Evolutionary conservation across 2,113 vertebrate species (phyloP).

Genomic region (Dasyornis broadbenti): DNA sequence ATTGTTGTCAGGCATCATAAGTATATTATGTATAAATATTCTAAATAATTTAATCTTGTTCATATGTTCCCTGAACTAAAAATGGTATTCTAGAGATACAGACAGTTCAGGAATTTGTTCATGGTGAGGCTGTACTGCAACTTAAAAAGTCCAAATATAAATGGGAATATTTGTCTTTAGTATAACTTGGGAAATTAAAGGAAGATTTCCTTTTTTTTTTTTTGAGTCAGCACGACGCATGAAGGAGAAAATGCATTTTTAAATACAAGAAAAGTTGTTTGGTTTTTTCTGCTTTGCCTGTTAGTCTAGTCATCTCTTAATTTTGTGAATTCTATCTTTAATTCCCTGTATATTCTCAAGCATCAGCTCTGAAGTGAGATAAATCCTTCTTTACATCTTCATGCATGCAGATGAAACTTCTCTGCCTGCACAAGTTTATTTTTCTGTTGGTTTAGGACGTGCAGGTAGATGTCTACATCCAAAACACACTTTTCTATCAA

Average conservation of each 20-base stretch:
- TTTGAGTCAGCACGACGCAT: rapidly evolving
- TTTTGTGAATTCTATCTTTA: background rate
- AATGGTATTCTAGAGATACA: background rate
- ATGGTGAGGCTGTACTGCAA: background rate
- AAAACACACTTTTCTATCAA: constrained; percentile 62
- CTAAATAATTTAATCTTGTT: background rate
- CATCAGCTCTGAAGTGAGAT: background rate
- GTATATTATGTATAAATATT: background rate
- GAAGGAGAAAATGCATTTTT: background rate
- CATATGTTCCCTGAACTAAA: background rate
- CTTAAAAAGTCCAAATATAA: background rate
- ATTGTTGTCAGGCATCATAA: background rate
- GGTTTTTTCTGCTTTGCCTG: background rate
- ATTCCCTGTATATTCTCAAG: background rate
- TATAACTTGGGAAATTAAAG: background rate
- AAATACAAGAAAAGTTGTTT: background rate
- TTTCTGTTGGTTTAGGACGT: constrained; percentile 14
- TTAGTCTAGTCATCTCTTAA: background rate
- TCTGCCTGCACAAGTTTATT: background rate
- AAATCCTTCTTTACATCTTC: background rate
- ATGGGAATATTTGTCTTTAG: background rate
- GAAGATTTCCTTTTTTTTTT: background rate
- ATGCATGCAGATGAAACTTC: background rate
- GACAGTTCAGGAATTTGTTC: background rate
- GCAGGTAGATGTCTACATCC: constrained; percentile 52